phyloP scores from a whole-genome alignment of 2,113 vertebrate species.

The Psilopogon haemacephalus region DNA sequence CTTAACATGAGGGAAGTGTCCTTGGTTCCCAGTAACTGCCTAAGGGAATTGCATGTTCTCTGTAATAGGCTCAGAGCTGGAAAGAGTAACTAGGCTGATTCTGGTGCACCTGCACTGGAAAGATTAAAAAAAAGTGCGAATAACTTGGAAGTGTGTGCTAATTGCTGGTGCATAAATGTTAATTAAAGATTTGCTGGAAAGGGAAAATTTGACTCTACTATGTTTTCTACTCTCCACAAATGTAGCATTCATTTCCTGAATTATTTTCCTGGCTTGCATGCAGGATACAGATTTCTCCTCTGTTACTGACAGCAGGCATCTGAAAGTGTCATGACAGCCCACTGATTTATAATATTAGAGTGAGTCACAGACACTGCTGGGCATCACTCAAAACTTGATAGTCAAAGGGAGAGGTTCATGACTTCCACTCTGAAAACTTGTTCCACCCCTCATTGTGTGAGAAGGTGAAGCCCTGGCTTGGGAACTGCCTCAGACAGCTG shows the following conservation, averaged over 20 bases:
- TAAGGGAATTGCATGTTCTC: not conserved
- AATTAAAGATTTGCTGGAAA: constrained; percentile 28
- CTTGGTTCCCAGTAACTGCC: not conserved
- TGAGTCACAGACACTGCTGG: not conserved
- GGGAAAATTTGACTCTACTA: not conserved
- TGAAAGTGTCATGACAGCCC: not conserved
- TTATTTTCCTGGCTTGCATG: constrained; percentile 16
- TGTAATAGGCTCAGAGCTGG: not conserved
- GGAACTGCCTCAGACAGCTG: not conserved
- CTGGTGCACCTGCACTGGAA: not conserved
- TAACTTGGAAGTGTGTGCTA: not conserved
- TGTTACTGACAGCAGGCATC: not conserved
- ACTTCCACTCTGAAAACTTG: not conserved
- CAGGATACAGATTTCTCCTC: constrained; percentile 8
- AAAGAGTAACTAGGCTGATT: not conserved
- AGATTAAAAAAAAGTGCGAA: not conserved
- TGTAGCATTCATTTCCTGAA: constrained; percentile 17
- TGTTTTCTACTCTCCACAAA: not conserved
- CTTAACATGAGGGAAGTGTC: not conserved
- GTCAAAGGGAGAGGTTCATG: not conserved
- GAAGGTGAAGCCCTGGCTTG: not conserved
- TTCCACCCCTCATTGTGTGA: not conserved
- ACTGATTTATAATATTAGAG: not conserved
- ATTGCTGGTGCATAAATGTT: not conserved
- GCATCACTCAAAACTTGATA: not conserved